Evolutionary conservation across 2,113 vertebrate genomes (phyloP), one percentile per base, ranked within the genome.

Genomic region (Alouatta palliata): DNA sequence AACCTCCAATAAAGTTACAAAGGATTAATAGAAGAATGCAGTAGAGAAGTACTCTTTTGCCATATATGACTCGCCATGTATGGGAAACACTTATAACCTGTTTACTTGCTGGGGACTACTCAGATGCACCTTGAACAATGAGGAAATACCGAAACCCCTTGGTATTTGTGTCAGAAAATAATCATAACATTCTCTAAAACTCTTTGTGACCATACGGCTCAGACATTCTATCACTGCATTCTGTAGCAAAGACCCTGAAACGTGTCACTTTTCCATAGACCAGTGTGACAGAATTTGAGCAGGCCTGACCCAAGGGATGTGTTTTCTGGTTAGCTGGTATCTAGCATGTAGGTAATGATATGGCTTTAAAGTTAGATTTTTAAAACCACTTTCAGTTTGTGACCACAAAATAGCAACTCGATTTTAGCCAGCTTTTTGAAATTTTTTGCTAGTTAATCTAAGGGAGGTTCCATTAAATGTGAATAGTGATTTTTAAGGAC

Each of bases 1-100:
- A 76, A 25, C 80, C 56, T 95, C 37, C 70, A 40, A 54, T 77
- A 92, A 92, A 75, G 87, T 92, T 30, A 90, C 45, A 86, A 76
- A 90, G 88, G 92, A 95, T 87, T 92, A 88, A 94, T 64, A 71
- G n/a, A 80, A 61, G 30, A 79, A 8, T 35, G 25, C 17, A 6
- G 20, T 83, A 54, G 56, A 52, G 87, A 90, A 91, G 70, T 40
- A 30, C 21, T 87, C 40, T 61, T 82, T 2, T 20, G 56, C 19
- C 47, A 54, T 9, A 27, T 30, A 11, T 85, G 84, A 92, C n/a
- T 95, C 87, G 81, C 1, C 1, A 13, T 45, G 83, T 84, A 75
- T 30, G 61, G 76, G 81, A 91, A 93, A 86, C 1, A 14, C 70
- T 87, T n/a, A 14, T 19, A 71, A 20, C 25, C 16, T 19, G 21